phyloP scores from a whole-genome alignment of 1,140 invertebrate genomes.

The Mylabris phalerata region DNA sequence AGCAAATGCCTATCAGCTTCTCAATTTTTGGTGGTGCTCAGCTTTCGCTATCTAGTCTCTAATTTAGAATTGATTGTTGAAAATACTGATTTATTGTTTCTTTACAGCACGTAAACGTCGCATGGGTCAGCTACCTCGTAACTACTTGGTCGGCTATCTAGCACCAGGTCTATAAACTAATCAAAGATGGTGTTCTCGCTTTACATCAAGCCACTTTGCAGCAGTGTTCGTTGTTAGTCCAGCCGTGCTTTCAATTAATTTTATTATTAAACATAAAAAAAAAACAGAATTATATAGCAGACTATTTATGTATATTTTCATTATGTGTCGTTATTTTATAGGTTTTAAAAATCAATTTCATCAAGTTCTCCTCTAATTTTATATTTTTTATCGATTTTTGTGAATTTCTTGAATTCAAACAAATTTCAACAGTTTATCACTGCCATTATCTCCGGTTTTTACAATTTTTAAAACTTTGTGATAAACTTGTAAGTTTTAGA shows the following conservation, averaged over 20 bases:
- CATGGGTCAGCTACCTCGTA: constrained; percentile 29
- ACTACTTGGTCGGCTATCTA: constrained; percentile 34
- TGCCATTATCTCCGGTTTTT: constrained; percentile 17
- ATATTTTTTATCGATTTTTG: constrained; percentile 1
- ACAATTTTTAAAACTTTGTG: constrained; percentile 12
- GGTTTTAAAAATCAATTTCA: constrained; percentile 13
- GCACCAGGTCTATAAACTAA: too few relatives aligned
- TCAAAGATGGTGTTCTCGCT: background rate
- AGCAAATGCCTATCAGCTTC: constrained; percentile 6
- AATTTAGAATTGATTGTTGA: background rate
- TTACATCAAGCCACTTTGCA: constrained; percentile 14
- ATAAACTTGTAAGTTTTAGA: constrained; percentile 21
- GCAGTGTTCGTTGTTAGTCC: constrained; percentile 18
- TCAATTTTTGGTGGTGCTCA: background rate
- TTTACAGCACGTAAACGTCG: constrained; percentile 32
- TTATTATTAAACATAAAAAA: constrained; percentile 11
- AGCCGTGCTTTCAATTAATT: constrained; percentile 22
- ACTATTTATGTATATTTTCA: constrained; percentile 16
- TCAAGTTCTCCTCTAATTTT: constrained; percentile 17
- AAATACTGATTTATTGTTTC: background rate
- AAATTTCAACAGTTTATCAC: constrained; percentile 18
- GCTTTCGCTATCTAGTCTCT: background rate
- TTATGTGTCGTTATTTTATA: constrained; percentile 25
- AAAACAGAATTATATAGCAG: constrained; percentile 19
- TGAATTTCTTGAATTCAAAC: constrained; percentile 1